These are phyloP conservation scores for Melitaea cinxia DNA, from an alignment of 1,140 invertebrate species.

Conservation along the genomic window DNA sequence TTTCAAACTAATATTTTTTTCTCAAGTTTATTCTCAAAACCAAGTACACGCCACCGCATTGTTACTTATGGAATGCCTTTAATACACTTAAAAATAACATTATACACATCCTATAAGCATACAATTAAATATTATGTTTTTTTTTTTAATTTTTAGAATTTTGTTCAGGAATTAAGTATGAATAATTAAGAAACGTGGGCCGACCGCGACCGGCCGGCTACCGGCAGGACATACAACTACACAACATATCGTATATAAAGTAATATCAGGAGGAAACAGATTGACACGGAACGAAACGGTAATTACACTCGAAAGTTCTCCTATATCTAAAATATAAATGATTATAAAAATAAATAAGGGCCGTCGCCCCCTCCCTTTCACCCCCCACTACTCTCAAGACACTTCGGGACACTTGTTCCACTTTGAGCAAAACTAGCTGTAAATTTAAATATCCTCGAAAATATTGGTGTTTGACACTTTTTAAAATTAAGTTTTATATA, in stretches of 20 bases:
- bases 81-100: conserved; percentile 73
- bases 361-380: conserved; percentile 51
- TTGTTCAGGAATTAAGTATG: conserved; percentile 53
- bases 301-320: conserved; percentile 63
- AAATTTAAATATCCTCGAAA: conserved; percentile 48
- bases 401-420: conserved; percentile 45
- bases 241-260: conserved; percentile 23
- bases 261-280: conserved; percentile 49
- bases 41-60: conserved; percentile 73
- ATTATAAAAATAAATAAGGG: conserved; percentile 80
- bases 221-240: conserved; percentile 26
- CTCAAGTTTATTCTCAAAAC: conserved; percentile 53
- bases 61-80: conserved; percentile 79
- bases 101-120: conserved; percentile 73
- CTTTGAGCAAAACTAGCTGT: conserved; percentile 61
- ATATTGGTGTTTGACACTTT: conserved; percentile 51
- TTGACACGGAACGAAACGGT: conserved; percentile 38
- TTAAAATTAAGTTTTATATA: conserved; percentile 12
- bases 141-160: conserved; percentile 55
- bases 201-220: conserved; percentile 24
- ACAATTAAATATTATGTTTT: conserved; percentile 49
- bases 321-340: conserved; percentile 77
- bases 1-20: conserved; percentile 52
- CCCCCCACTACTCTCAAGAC: conserved; percentile 46
- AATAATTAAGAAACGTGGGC: conserved; percentile 35